A percentile compares a stretch with the other conserved stretches of the same genome.
Conservation (phyloP, 2,888 invertebrate species). For the Nephrocerus scutellatus region DNA sequence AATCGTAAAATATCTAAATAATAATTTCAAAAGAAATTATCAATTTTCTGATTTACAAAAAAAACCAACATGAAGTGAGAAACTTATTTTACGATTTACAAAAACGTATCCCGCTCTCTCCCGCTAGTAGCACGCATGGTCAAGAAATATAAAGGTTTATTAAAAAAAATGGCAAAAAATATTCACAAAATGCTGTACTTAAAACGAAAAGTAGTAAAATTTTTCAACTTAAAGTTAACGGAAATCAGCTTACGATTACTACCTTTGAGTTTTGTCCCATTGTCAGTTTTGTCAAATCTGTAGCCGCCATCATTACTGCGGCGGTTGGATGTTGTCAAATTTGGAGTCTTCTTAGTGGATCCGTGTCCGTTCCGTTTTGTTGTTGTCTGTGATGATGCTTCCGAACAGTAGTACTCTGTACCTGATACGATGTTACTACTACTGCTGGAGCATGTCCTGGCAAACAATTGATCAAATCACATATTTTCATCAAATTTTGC, state of each 20-base stretch:
- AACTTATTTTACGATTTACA: conserved; percentile 11
- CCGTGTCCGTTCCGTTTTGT: no score
- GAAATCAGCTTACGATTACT: conserved; percentile 35
- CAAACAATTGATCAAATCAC: conserved; percentile 46
- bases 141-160: conserved; percentile 8
- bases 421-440: background rate
- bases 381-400: background rate
- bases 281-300: conserved; percentile 1
- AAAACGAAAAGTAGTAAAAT: conserved; percentile 33
- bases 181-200: conserved; percentile 35
- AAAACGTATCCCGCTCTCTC: conserved; percentile 4
- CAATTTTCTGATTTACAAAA: no score
- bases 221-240: conserved; percentile 36
- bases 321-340: background rate
- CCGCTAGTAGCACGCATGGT: conserved; percentile 7
- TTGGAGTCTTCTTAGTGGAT: background rate
- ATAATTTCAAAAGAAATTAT: no score
- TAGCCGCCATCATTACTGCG: conserved; percentile 7
- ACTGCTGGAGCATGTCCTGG: conserved; percentile 19
- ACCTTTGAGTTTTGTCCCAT: conserved; percentile 15
- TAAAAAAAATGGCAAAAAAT: conserved; percentile 8
- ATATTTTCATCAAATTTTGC: conserved; percentile 49
- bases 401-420: no score
- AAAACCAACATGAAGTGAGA: conserved; percentile 17
- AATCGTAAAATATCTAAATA: no score